Conservation (phyloP, 2,113 vertebrate genomes). For the Phaethornis superciliosus region DNA sequence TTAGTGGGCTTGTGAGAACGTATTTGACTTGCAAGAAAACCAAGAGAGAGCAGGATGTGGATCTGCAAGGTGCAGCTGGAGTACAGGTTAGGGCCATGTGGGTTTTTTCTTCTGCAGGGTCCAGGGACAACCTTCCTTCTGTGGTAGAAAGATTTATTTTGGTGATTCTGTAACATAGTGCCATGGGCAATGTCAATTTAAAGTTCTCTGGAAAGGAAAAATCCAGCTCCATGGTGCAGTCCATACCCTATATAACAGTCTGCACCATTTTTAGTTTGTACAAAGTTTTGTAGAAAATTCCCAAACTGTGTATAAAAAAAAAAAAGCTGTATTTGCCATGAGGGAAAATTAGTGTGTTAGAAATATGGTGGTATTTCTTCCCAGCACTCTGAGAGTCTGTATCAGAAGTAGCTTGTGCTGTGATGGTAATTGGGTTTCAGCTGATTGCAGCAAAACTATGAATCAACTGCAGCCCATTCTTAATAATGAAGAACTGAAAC, state of each 20-base stretch:
- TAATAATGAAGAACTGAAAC: constrained; percentile 53
- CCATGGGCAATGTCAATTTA: not conserved
- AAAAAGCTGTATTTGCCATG: not conserved
- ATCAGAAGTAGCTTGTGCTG: constrained; percentile 12
- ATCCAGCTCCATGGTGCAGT: fast-evolving
- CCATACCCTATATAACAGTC: not conserved
- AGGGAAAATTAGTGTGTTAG: not conserved
- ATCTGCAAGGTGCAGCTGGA: not conserved
- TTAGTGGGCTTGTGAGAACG: not conserved
- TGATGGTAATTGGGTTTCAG: constrained; percentile 58
- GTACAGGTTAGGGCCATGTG: not conserved
- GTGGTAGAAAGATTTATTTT: fast-evolving
- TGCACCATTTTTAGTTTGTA: fast-evolving
- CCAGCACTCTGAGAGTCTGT: not conserved
- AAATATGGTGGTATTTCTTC: not conserved
- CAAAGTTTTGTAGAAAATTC: not conserved
- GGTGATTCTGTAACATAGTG: not conserved
- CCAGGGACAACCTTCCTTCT: not conserved
- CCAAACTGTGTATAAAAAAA: not conserved
- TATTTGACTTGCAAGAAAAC: not conserved
- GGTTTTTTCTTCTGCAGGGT: not conserved
- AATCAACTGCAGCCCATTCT: constrained; percentile 54
- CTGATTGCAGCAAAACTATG: constrained; percentile 58
- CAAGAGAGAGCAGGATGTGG: not conserved
- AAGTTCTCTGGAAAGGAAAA: not conserved